Base-by-base conservation (phyloP, 2,888 invertebrate species). In the Orgyia antiqua region DNA sequence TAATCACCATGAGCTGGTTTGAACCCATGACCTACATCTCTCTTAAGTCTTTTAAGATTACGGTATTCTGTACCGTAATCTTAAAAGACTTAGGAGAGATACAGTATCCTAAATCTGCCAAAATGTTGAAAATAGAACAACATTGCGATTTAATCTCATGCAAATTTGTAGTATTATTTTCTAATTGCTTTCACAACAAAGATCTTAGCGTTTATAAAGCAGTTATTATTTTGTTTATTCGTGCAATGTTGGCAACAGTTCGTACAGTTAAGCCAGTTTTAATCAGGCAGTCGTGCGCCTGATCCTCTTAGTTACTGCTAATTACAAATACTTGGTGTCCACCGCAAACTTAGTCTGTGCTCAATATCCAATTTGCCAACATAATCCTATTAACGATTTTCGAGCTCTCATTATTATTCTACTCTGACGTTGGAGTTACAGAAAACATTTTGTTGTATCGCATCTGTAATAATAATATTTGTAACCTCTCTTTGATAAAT, bases 371-470 rank as follows among this genome's bases (percentile, higher is more conserved):
- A 78, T 82, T 82, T 74, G 65, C 67, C 44, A 57, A 49, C 58
- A 72, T 74, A 75, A 79, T 79, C 76, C 78, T 64, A 68, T 79
- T 76, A 76, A 68, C 67, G 68, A 72, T 73, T 78, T 72, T 71
- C 55, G 58, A 67, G 56, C 53, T 53, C 63, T 64, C 63, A 68
- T 75, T 75, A 70, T 61, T 62, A 61, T 68, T 60, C 39, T 38
- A 45, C 38, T 49, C 38, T 33, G 26, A 35, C 15, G 36, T 37
- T 44, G 30, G 36, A 39, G 36, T 47, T 42, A 27, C 23, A 25
- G 27, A 31, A 42, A 20, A 31, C 27, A 29, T 36, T n/a, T 33
- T 35, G 39, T 5, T 33, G 35, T 35, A 15, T 15, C 26, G 23
- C 27, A 36, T 42, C n/a, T n/a, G n/a, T n/a, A n/a, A n/a, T 33